Evolutionary conservation across 1,140 invertebrate genomes (phyloP), one percentile per base, ranked within the genome.

Genomic region (Cardiocondyla obscurior): DNA sequence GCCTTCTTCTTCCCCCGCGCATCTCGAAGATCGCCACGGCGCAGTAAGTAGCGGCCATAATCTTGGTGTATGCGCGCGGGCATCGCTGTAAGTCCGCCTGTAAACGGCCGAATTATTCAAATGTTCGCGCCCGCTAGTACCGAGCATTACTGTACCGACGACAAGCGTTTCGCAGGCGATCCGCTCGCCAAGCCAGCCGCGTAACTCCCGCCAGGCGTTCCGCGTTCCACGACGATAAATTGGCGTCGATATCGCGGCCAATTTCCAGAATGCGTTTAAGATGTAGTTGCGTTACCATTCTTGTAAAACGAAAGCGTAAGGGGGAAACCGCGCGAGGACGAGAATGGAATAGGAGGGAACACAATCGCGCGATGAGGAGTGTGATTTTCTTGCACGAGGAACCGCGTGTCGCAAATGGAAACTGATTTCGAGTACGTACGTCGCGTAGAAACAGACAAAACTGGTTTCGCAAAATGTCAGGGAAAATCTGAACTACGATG

Each of bases 31-130:
- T 89, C 76, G 81, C 51, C 73, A 76, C 58, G 62, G 30, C 70
- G 65, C 82, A 57, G 77, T 91, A 92, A 92, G 90, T 92, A 92
- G 91, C 88, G 85, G 85, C 83, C 90, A 93, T 93, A 82, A 85
- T 85, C 87, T 74, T 86, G 64, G 55, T 81, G 81, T 83, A 84
- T 86, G 87, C 87, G 85, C 83, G 69, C 55, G 69, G 64, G 65
- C 83, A 77, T 84, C 86, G 86, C 88, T 85, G 84, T 88, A 87
- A 90, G 89, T 90, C 86, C 81, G 91, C 91, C 83, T 93, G 89
- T 83, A 92, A 93, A 93, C 89, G 92, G 82, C 77, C 65, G 77
- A 93, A 93, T 93, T 93, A 93, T 93, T 93, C 90, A 93, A 93
- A 93, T 93, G 88, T 55, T 55, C 55, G 55, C 74, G 76, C 81